Percentiles rank a stretch among this genome's conserved stretches.
These are phyloP conservation scores for Acipenser ruthenus DNA, from an alignment of 2,797 vertebrate species.

Conservation along the genomic window DNA sequence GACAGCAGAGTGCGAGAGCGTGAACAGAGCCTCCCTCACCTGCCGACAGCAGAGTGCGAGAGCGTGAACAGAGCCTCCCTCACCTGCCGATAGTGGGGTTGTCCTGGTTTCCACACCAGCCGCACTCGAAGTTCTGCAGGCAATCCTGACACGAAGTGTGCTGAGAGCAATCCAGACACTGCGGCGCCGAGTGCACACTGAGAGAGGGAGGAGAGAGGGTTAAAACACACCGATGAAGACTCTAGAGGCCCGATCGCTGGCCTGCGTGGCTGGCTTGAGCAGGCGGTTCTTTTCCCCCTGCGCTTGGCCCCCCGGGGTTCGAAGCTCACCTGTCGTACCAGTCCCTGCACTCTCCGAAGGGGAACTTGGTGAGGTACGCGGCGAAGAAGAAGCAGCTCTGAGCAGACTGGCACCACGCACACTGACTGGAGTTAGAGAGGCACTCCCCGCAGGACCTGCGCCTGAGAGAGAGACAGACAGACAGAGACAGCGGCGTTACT, in stretches of 20 bases:
- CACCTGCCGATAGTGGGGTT: slow-evolving; percentile 88
- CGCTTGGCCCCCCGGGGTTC: too few species aligned
- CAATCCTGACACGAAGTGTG: slow-evolving; percentile 75
- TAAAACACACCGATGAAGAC: neutral
- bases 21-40: too few species aligned
- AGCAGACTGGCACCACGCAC: slow-evolving; percentile 89
- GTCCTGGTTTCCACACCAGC: slow-evolving; percentile 86
- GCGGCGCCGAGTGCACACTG: slow-evolving; percentile 82
- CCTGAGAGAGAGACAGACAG: slow-evolving; percentile 42
- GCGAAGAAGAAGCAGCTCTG: slow-evolving; percentile 86
- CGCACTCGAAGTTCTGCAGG: slow-evolving; percentile 79
- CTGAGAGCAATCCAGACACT: slow-evolving; percentile 76
- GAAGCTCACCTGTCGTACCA: slow-evolving; percentile 81
- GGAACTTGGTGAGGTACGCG: slow-evolving; percentile 85
- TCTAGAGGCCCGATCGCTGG: too few species aligned
- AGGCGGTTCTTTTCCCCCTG: too few species aligned
- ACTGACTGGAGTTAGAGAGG: slow-evolving; percentile 88
- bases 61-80: neutral
- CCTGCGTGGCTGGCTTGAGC: neutral
- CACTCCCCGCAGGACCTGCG: slow-evolving; percentile 76
- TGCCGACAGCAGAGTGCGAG: neutral
- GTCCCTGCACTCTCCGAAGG: slow-evolving; percentile 82
- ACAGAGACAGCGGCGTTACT: slow-evolving; percentile 4
- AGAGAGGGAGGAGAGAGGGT: too few species aligned
- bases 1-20: too few species aligned